A percentile compares a stretch with the other conserved stretches of the same genome.
phyloP scores from a whole-genome alignment of 2,797 vertebrate species.

The Spinus olivaceus region DNA sequence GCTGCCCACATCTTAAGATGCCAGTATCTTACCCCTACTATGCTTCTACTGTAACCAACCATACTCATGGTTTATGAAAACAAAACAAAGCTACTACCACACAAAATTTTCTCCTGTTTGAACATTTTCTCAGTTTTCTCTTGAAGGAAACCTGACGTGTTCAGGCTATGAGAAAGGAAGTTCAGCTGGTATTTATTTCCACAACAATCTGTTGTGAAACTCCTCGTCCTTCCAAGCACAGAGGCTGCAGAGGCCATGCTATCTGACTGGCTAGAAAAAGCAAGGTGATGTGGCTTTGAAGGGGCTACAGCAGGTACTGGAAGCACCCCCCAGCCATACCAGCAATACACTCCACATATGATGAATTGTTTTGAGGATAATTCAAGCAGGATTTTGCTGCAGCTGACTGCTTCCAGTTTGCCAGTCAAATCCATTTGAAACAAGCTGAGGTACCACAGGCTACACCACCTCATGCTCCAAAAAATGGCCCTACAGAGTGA shows the following conservation, averaged over 20 bases:
- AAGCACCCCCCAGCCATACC: neutral
- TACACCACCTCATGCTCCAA: neutral
- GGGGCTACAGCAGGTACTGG: neutral
- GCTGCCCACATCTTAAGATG: neutral
- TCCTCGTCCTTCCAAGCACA: rapidly evolving
- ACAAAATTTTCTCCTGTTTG: neutral
- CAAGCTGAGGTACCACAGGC: neutral
- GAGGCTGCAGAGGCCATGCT: neutral
- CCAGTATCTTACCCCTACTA: neutral
- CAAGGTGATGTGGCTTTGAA: neutral
- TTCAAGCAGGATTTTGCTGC: neutral
- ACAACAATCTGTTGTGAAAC: neutral
- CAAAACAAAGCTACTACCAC: neutral
- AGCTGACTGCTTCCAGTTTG: neutral
- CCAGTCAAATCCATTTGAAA: neutral
- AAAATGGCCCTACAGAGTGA: neutral
- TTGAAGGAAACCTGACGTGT: neutral
- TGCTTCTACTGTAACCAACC: neutral
- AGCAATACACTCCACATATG: rapidly evolving
- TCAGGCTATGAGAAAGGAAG: neutral
- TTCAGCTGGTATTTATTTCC: neutral
- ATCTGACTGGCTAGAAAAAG: neutral
- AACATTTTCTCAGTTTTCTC: neutral
- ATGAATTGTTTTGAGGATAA: neutral
- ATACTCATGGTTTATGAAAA: neutral